These are phyloP conservation scores for Illadopsis cleaveri DNA, from an alignment of 2,113 vertebrate species.

Conservation along the genomic window DNA sequence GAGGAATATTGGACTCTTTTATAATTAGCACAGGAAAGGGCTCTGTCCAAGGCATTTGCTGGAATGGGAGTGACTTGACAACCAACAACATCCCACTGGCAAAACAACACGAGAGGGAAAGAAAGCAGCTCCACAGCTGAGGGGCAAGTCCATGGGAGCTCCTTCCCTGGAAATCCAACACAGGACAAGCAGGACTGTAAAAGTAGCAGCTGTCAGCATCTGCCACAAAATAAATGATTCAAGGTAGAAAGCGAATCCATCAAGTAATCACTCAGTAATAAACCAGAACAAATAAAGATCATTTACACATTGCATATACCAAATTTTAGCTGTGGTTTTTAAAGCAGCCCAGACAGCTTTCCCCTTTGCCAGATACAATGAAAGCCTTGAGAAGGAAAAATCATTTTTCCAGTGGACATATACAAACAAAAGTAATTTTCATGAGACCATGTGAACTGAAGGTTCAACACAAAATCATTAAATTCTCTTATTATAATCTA, in stretches of 20 bases:
- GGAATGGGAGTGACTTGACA: not conserved
- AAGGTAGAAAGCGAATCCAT: not conserved
- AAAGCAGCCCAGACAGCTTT: not conserved
- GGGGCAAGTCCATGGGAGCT: not conserved
- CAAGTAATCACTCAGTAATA: not conserved
- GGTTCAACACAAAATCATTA: not conserved
- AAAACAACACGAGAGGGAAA: not conserved
- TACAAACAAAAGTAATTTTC: not conserved
- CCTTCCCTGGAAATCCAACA: not conserved
- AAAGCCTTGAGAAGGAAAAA: not conserved
- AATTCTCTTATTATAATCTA: not conserved
- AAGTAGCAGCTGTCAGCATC: not conserved
- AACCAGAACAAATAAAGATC: not conserved
- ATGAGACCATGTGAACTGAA: not conserved
- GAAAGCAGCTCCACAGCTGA: not conserved
- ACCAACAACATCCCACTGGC: not conserved
- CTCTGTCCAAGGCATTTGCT: not conserved
- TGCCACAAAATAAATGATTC: not conserved
- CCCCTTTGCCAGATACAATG: not conserved
- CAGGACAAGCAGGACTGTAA: not conserved
- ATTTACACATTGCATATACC: not conserved
- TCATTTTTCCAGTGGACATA: not conserved
- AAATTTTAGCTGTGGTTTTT: not conserved
- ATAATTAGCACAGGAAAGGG: not conserved
- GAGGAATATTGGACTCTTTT: not conserved